Percentiles rank a stretch among this genome's conserved stretches.
Evolutionary conservation across 2,888 invertebrate species (phyloP).

Genomic region (Trachelus stipa): DNA sequence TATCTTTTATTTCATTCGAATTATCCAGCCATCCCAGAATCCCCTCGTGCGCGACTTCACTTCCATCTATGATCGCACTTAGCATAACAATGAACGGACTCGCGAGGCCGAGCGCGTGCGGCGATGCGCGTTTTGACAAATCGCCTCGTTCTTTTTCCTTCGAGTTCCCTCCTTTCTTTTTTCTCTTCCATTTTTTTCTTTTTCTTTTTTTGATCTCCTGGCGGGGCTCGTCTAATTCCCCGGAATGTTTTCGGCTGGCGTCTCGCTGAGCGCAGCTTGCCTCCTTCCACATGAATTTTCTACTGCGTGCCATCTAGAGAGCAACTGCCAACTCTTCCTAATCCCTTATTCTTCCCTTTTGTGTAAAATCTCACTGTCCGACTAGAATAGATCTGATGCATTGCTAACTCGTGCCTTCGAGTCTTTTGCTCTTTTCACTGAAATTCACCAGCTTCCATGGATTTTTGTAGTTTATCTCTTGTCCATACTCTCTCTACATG

Average conservation of each 20-base stretch:
- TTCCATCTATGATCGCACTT: slow-evolving; percentile 50
- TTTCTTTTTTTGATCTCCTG: slow-evolving; percentile 44
- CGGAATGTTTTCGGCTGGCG: slow-evolving; percentile 62
- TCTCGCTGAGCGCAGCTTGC: slow-evolving; percentile 62
- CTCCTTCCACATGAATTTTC: slow-evolving; percentile 52
- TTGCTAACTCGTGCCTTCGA: neutral
- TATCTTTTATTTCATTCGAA: slow-evolving; percentile 18
- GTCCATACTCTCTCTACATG: neutral
- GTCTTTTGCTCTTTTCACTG: neutral
- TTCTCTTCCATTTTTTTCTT: slow-evolving; percentile 16
- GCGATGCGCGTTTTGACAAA: slow-evolving; percentile 60
- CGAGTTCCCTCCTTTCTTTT: slow-evolving; percentile 36
- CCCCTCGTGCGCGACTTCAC: slow-evolving; percentile 21
- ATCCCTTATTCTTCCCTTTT: slow-evolving; percentile 14
- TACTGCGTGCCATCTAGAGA: slow-evolving; percentile 10
- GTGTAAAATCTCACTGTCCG: neutral
- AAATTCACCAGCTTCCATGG: neutral
- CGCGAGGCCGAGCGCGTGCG: slow-evolving; percentile 32
- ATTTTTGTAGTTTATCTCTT: neutral
- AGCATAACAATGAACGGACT: slow-evolving; percentile 55
- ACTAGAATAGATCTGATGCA: neutral
- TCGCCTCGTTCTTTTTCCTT: slow-evolving; percentile 49
- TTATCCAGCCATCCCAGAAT: slow-evolving; percentile 8
- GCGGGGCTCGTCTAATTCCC: slow-evolving; percentile 60
- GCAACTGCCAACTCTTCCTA: neutral